Evolutionary conservation across 2,888 invertebrate genomes (phyloP), one percentile per base, ranked within the genome.

Genomic region (Lepidochitona cinerea): DNA sequence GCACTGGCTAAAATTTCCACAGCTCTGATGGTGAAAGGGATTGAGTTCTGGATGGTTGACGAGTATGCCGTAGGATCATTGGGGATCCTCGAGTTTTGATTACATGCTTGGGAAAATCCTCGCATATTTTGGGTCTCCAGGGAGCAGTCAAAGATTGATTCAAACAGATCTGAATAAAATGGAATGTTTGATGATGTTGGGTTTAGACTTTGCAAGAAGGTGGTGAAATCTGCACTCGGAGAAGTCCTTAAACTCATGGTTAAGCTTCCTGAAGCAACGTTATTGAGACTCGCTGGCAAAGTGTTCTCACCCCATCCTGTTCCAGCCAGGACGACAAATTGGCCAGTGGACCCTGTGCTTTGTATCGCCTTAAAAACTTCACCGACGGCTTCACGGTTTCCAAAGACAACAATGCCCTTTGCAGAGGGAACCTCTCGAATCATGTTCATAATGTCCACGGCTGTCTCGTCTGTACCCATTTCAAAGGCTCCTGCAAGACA

Each of bases 1-100:
- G 88, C 89, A 37, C 85, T 81, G 0, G 89, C 87, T 37, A 89
- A 74, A 0, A 88, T 83, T 71, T 89, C 85, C 0, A 91, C 87
- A 9, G 90, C 82, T 49, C 79, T 76, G 1, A 88, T 84, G 5
- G 83, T 71, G 36, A 79, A 83, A 4, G 70, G 73, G 1, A 74
- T 53, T 1, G 75, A 71, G n/a, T 73, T 73, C 65, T 79, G 83
- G 12, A 70, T 66, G 0, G 78, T 71, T 18, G 79, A 76, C 9
- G 72, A 32, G 0, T 81, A 79, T 0, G 81, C 23, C n/a, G 26
- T 70, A 1, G 71, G 70, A 26, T 69, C 73, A 1, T 37, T 54
- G 68, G 12, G 64, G 29, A 29, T 32, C 23, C 37, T 12, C 59
- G 69, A 84, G 85, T 14, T 52, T 14, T 12, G 37, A 33, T 67